phyloP scores from a whole-genome alignment of 2,888 invertebrate species.

The Ormia ochracea region DNA sequence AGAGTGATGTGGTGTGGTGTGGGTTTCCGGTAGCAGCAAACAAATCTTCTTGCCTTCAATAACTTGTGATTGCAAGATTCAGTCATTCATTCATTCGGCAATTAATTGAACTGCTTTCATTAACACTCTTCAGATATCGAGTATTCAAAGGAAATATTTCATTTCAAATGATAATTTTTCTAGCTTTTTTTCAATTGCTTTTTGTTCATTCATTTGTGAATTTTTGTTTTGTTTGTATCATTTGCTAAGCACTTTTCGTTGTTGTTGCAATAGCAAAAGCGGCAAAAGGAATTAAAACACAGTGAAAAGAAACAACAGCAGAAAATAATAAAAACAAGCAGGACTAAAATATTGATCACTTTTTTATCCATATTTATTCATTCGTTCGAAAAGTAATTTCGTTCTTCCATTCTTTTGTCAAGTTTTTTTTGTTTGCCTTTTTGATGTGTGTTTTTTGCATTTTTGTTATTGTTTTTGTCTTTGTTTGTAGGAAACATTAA shows the following conservation, averaged over 20 bases:
- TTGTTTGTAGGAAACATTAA: conserved; percentile 36
- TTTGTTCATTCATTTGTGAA: conserved; percentile 53
- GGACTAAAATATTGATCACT: conserved; percentile 68
- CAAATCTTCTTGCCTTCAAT: not conserved
- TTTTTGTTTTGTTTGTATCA: conserved; percentile 30
- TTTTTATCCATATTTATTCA: conserved; percentile 71
- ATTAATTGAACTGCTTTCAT: conserved; percentile 36
- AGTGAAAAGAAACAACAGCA: conserved; percentile 23
- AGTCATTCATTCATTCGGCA: not conserved
- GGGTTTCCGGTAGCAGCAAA: no score
- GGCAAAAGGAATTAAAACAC: conserved; percentile 16
- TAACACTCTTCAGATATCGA: conserved; percentile 27
- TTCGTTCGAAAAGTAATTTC: conserved; percentile 75
- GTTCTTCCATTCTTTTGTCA: conserved; percentile 63
- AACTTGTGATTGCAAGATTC: not conserved
- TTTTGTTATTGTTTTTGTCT: conserved; percentile 7
- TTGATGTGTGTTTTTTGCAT: conserved; percentile 44
- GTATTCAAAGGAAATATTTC: conserved; percentile 14
- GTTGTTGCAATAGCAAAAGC: not conserved
- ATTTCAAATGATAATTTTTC: conserved; percentile 40
- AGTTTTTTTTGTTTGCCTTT: conserved; percentile 38
- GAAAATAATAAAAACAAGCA: no score
- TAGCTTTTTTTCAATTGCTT: conserved; percentile 39
- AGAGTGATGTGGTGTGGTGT: no score
- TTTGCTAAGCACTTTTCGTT: conserved; percentile 17